Evolutionary conservation across 2,888 invertebrate species (phyloP), one percentile per base, ranked within the genome.

Genomic region (Metallyticus violacea): DNA sequence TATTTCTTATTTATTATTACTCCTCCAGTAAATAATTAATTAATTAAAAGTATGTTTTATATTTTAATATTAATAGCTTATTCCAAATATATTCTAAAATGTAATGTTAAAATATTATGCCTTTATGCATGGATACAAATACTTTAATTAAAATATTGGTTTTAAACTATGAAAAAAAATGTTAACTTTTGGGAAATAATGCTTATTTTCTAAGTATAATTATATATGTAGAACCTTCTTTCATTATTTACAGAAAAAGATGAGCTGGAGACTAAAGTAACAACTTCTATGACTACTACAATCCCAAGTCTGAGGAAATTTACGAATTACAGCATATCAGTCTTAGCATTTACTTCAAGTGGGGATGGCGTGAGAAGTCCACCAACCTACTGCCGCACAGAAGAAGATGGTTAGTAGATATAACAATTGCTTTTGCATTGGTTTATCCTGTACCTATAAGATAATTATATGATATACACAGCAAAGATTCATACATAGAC

Each of bases 301-400:
- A 93, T 97, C 88, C 95, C 95, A 87, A 96, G 96, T 81, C 93
- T 98, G 86, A 94, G 95, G 90, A 96, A 97, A 90, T 97, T 95
- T 92, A 97, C 98, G 40, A 98, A 98, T 93, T 98, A 98, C 91
- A 97, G 97, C 76, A 96, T 98, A 85, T 96, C 97, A 89, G 97
- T 97, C 76, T 93, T 97, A 90, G 98, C 98, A 7, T 98, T 95
- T 92, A 98, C 98, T 0, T 94, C 96, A 77, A 96, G 96, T 81
- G 98, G 98, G 0, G 98, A 98, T 91, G 98, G 98, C 7, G 96
- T 96, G 26, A 94, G 96, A 89, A 97, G 97, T 88, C 94, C 95
- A 22, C 96, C 97, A 0, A 95, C 97, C 83, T 97, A 95, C 91
- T 97, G 98, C 90, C 95, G 96, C 89, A 98, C 98, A 29, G 96